phyloP scores from a whole-genome alignment of 2,888 invertebrate genomes.

The Thymelicus acteon region DNA sequence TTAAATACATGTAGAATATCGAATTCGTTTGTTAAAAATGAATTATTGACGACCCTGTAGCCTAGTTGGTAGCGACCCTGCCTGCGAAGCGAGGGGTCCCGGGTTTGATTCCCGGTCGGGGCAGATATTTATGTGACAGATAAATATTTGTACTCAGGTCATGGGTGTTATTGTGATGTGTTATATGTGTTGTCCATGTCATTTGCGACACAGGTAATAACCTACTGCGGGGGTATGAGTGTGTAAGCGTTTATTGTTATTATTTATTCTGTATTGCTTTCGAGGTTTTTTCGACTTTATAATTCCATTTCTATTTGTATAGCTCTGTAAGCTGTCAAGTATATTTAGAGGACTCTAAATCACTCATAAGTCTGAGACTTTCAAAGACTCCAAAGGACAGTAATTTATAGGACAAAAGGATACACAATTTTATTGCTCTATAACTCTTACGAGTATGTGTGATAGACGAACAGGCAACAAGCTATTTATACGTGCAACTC shows the following conservation, averaged over 20 bases:
- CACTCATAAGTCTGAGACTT: not conserved
- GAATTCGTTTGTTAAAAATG: conserved; percentile 21
- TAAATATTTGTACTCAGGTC: too few species aligned
- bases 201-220: too few species aligned
- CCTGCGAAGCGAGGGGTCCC: too few species aligned
- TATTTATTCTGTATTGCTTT: not conserved
- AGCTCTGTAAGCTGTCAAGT: not conserved
- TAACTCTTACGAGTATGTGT: conserved; percentile 48
- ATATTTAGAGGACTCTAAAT: not conserved
- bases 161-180: too few species aligned
- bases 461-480: conserved; percentile 52
- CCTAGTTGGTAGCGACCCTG: too few species aligned
- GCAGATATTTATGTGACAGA: too few species aligned
- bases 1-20: conserved; percentile 10
- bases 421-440: conserved; percentile 25
- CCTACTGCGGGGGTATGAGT: too few species aligned
- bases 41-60: too few species aligned
- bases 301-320: not conserved
- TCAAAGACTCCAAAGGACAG: not conserved
- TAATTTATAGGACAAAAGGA: not conserved
- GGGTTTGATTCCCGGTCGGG: too few species aligned
- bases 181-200: too few species aligned
- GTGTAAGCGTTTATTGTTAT: too few species aligned
- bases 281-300: not conserved
- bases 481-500: conserved; percentile 76